phyloP scores from a whole-genome alignment of 2,888 invertebrate species.

The Caenorhabditis zanzibari region DNA sequence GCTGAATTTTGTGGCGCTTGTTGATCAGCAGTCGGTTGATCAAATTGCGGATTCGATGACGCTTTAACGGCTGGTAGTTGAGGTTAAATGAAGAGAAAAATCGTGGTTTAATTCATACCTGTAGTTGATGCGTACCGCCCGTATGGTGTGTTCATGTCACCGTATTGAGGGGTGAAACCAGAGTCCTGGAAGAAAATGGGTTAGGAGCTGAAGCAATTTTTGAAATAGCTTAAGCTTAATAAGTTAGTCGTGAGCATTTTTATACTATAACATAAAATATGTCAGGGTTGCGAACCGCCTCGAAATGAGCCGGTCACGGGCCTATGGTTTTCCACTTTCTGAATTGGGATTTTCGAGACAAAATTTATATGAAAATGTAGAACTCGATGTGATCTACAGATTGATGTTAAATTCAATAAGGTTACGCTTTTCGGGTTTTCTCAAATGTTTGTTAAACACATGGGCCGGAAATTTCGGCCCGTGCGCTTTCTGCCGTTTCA shows the following conservation, averaged over 20 bases:
- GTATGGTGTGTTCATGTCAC: conserved; percentile 71
- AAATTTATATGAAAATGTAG: too few relatives aligned
- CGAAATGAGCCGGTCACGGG: too few relatives aligned
- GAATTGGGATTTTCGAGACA: too few relatives aligned
- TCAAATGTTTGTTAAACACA: too few relatives aligned
- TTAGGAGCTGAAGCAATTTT: too few relatives aligned
- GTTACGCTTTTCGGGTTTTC: too few relatives aligned
- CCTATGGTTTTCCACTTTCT: too few relatives aligned
- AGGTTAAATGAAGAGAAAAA: background rate
- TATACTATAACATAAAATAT: background rate
- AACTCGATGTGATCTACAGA: too few relatives aligned
- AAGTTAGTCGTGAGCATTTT: conserved; percentile 50
- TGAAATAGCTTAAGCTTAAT: conserved; percentile 34
- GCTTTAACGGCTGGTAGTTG: conserved; percentile 49
- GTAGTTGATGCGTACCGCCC: conserved; percentile 64
- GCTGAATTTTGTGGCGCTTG: conserved; percentile 47
- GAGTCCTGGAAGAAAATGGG: conserved; percentile 52
- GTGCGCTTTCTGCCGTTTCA: too few relatives aligned
- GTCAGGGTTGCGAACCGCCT: too few relatives aligned
- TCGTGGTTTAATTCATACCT: conserved; percentile 39
- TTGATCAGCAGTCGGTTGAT: conserved; percentile 57
- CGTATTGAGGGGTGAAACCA: conserved; percentile 68
- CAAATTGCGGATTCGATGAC: conserved; percentile 61
- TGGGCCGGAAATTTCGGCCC: too few relatives aligned
- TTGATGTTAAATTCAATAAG: too few relatives aligned